Base-by-base conservation (phyloP, 2,113 vertebrate genomes). In the Arizona elegans region DNA sequence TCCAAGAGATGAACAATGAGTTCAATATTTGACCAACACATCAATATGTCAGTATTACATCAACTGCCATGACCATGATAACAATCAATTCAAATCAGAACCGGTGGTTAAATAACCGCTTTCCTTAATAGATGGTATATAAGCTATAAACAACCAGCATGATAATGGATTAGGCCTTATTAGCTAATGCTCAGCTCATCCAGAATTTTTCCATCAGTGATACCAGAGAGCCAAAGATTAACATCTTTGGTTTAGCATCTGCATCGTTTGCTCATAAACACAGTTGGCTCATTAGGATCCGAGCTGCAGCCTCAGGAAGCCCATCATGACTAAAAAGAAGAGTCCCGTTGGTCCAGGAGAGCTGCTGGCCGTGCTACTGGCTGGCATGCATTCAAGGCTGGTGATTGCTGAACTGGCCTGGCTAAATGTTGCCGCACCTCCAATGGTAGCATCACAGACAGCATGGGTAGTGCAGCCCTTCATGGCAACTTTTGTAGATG, bases 401-500 rank as follows among this genome's bases (percentile, higher is more conserved):
- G 92, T 90, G 21, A 92, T 90, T 1, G 88, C 21, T 2, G 92
- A 90, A 24, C 88, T 90, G 54, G 47, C 26, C 21, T 75, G 88
- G 2, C 70, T 58, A 59, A 92, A 86, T 26, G 92, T 50, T 3
- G 88, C 19, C 15, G 92, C 88, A 1, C 88, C 92, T 33, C 70
- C 92, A 2, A 53, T 13, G 33, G 38, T 38, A n/a, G 92, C 54
- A 86, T 26, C 29, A 4, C 92, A 92, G 23, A 92, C 92, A 8
- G 88, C 75, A 21, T 59, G 24, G 12, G 88, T 90, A 50, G 92
- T 55, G 11, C 92, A 92, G 38, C 92, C 92, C 70, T 92, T 92
- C 92, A 92, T 90, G 26, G 70, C 88, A 50, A 92, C 47, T 33
- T 85, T 52, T 29, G 81, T 55, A 24, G 88, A 86, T 12, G 43